Evolutionary conservation across 2,113 vertebrate species (phyloP).

Genomic region (Columba livia): DNA sequence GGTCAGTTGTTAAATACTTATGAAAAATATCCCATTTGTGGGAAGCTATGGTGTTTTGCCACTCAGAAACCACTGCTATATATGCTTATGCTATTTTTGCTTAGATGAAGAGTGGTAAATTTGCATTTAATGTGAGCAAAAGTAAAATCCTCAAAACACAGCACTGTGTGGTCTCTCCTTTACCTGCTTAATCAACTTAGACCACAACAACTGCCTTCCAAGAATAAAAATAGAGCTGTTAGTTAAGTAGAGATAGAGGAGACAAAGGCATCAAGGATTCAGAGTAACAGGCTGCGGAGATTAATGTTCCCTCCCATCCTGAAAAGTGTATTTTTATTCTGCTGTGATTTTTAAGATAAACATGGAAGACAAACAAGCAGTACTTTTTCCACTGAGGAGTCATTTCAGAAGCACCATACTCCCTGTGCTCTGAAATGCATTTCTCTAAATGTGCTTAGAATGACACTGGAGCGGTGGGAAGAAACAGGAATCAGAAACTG

Average conservation of each 20-base stretch:
- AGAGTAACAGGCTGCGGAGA: background rate
- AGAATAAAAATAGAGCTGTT: slow-evolving; percentile 1
- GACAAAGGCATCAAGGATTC: background rate
- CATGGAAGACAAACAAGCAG: background rate
- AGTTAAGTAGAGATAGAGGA: slow-evolving; percentile 2
- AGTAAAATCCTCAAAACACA: background rate
- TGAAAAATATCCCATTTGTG: background rate
- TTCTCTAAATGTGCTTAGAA: background rate
- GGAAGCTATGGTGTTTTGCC: background rate
- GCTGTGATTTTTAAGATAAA: slow-evolving; percentile 17
- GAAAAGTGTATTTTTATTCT: background rate
- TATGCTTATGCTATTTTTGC: background rate
- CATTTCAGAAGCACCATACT: background rate
- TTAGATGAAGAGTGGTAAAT: background rate
- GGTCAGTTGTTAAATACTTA: background rate
- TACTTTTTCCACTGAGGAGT: background rate
- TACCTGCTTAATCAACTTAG: background rate
- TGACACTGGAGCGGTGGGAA: background rate
- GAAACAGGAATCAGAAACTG: background rate
- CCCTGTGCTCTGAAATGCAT: background rate
- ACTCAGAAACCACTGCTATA: background rate
- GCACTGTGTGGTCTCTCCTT: background rate
- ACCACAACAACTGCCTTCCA: slow-evolving; percentile 7
- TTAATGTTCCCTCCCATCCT: background rate
- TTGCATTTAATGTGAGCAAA: background rate